Base-by-base conservation (phyloP, 2,113 vertebrate species). In the Rostratula benghalensis region DNA sequence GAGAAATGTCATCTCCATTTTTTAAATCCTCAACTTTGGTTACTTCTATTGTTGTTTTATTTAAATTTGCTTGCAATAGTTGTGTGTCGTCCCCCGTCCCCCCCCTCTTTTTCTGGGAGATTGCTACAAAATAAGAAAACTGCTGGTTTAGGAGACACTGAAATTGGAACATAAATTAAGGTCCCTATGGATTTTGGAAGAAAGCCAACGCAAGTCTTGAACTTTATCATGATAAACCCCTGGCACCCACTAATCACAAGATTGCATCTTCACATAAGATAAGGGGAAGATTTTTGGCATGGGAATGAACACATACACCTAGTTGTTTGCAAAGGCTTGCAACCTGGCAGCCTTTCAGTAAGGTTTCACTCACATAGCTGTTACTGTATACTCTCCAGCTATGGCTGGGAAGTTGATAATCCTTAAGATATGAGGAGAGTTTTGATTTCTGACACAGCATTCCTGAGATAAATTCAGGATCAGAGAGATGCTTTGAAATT, bases 391-490 rank as follows among this genome's bases (percentile, higher is more conserved):
- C 95, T 99, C 98, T 99, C 99, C 99, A 99, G 99, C 98, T 97
- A 98, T 97, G 94, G 96, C 97, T 98, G 97, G 97, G 97, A 98
- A 99, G 97, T 98, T 97, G 98, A 98, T 99, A 99, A 99, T 99
- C 99, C 99, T 98, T 98, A 99, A 99, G 99, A 99, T 99, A 99
- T 98, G 98, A 99, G 98, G 98, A 99, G 99, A 98, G 97, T 98
- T 98, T 98, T 98, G 99, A 99, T 99, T 98, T 98, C 99, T 99
- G 99, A 99, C 99, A 99, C 97, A 98, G 98, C 99, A 99, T 99
- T 99, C 99, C 99, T 99, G 98, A 99, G 99, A 99, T 99, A 99
- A 99, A 99, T 94, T 94, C 93, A 96, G 98, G 98, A 99, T 99
- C 98, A 99, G 98, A 99, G 98, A 98, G 98, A 98, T 98, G 98